These are phyloP conservation scores for Baccha elongata DNA, from an alignment of 2,888 invertebrate genomes.

Conservation along the genomic window DNA sequence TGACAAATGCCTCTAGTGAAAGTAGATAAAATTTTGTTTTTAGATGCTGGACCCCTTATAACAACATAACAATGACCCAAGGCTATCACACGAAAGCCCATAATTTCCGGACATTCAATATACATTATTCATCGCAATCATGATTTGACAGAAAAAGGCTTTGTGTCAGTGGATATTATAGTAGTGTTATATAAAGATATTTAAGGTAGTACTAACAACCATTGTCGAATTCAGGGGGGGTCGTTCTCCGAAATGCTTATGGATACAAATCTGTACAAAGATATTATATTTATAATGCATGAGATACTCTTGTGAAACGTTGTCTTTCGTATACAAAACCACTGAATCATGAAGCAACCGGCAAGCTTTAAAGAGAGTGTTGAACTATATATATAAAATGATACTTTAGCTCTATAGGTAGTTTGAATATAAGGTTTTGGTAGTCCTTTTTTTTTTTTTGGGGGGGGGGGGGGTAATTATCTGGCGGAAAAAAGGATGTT, in stretches of 20 bases:
- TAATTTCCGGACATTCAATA: constrained; percentile 63
- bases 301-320: constrained; percentile 42
- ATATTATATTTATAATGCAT: constrained; percentile 50
- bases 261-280: constrained; percentile 54
- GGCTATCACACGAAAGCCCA: constrained; percentile 51
- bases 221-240: constrained; percentile 14
- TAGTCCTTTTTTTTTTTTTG: constrained; percentile 11
- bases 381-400: constrained; percentile 10
- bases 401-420: neutral
- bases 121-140: constrained; percentile 64
- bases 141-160: constrained; percentile 65
- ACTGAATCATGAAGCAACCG: constrained; percentile 35
- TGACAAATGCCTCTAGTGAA: constrained; percentile 37
- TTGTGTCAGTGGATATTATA: constrained; percentile 37
- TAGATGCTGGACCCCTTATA: constrained; percentile 26
- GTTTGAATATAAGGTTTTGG: constrained; percentile 15
- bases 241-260: constrained; percentile 13
- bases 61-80: constrained; percentile 48
- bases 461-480: neutral
- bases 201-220: constrained; percentile 22
- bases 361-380: neutral
- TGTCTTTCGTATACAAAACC: neutral
- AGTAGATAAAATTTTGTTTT: constrained; percentile 50
- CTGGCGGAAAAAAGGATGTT: constrained; percentile 23
- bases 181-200: constrained; percentile 14